These are phyloP conservation scores for Petrocephalus zakoni DNA, from an alignment of 2,113 vertebrate genomes.

Conservation along the genomic window DNA sequence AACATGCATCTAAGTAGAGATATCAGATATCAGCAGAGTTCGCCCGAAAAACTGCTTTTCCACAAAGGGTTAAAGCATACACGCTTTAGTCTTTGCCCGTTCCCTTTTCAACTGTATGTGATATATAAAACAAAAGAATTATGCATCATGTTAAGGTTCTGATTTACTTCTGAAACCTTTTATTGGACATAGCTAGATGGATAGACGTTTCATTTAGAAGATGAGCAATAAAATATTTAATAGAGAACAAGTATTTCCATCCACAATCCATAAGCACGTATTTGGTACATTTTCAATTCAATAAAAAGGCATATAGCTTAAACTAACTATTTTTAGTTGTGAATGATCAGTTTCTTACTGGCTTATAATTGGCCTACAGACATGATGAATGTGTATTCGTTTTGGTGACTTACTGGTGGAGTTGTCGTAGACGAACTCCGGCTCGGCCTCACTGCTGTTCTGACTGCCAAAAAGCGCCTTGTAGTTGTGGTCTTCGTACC, in stretches of 20 bases:
- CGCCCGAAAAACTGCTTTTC: neutral
- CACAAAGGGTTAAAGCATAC: neutral
- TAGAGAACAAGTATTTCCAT: neutral
- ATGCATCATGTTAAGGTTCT: neutral
- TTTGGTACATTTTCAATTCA: neutral
- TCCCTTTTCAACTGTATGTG: neutral
- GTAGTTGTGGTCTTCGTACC: constrained; percentile 98
- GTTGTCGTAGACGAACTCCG: constrained; percentile 58
- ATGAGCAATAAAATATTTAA: neutral
- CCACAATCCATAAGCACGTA: neutral
- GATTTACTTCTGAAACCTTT: neutral
- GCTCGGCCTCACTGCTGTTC: constrained; percentile 75
- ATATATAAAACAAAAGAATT: neutral
- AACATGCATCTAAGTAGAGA: neutral
- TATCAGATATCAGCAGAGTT: too few species aligned
- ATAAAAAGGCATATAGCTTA: neutral
- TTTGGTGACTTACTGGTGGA: constrained; percentile 55
- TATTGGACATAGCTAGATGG: neutral
- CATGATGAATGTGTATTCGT: neutral
- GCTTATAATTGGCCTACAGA: neutral
- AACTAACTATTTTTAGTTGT: neutral
- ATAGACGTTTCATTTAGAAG: neutral
- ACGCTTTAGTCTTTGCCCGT: neutral
- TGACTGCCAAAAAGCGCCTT: constrained; percentile 83
- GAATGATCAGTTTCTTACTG: neutral